Conservation (phyloP, 2,113 vertebrate genomes). For the Cyanoderma ruficeps region DNA sequence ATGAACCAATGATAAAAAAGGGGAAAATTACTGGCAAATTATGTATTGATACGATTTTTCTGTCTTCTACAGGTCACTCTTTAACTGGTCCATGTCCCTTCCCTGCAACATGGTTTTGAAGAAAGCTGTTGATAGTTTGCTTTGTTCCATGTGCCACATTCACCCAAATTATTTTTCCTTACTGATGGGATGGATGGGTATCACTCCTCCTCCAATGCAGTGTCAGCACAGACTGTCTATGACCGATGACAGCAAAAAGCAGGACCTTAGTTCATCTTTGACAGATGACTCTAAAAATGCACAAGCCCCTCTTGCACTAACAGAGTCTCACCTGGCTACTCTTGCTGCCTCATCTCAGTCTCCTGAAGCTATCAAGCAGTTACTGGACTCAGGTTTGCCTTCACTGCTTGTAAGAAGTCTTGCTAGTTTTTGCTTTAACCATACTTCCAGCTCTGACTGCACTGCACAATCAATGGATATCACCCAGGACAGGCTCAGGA, state of each 20-base stretch:
- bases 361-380: conserved; percentile 93
- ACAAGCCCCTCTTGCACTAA: conserved; percentile 85
- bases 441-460: conserved; percentile 86
- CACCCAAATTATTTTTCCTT: conserved; percentile 96
- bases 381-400: conserved; percentile 93
- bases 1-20: not conserved
- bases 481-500: conserved; percentile 76
- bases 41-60: not conserved
- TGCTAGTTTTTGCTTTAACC: conserved; percentile 88
- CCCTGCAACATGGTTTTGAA: conserved; percentile 95
- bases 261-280: conserved; percentile 86
- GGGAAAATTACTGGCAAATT: not conserved
- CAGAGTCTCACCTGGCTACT: conserved; percentile 91
- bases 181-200: conserved; percentile 98
- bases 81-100: conserved; percentile 98
- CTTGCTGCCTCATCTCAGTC: conserved; percentile 95
- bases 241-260: conserved; percentile 98
- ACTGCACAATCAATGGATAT: conserved; percentile 77
- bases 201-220: conserved; percentile 85
- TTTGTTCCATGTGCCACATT: conserved; percentile 97
- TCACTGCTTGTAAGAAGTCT: conserved; percentile 93
- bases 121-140: conserved; percentile 96
- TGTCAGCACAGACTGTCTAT: conserved; percentile 91
- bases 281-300: conserved; percentile 97
- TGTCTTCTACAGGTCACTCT: conserved; percentile 82